Base-by-base conservation (phyloP, 2,888 invertebrate species). In the Oligia latruncula region DNA sequence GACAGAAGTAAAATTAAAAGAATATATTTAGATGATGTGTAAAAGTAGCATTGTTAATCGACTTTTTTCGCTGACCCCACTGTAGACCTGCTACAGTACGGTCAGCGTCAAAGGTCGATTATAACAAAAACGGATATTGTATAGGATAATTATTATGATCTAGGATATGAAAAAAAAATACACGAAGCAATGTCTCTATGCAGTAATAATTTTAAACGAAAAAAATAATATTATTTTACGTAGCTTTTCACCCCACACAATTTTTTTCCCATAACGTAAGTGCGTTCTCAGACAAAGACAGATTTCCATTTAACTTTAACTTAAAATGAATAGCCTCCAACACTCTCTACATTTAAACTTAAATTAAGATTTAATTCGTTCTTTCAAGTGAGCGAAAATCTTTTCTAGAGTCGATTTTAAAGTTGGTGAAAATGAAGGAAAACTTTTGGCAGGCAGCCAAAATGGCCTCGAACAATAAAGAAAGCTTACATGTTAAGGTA, bases 341-440 rank as follows among this genome's bases (percentile, higher is more conserved):
- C 17, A n/a, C 20, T 35, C 8, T 70, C 4, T 20, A 43, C 13
- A 35, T 64, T 62, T n/a, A 4, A 71, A 71, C n/a, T 62, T 62
- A 62, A 55, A 55, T 80, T 80, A 80, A 80, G n/a, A 71, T 80
- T 64, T n/a, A 17, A 80, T 79, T 79, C 35, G 17, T 64, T n/a
- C 23, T 65, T 55, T 40, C 64, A 65, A 58, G 55, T 49, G 17
- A 58, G 4, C 67, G 17, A 17, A 49, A 81, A 68, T 75, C 29
- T 65, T 49, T 70, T 70, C 23, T 64, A 13, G 29, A 82, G 4
- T 70, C n/a, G 64, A 58, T 76, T 82, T 70, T 58, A 76, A 75
- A 82, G 65, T 70, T 82, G 75, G 55, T 20, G 20, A 62, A 81
- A 64, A 74, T 49, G 55, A 29, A 68, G 8, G 17, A 75, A 75